These are phyloP conservation scores for Antennarius striatus DNA, from an alignment of 2,113 vertebrate genomes.

Conservation along the genomic window DNA sequence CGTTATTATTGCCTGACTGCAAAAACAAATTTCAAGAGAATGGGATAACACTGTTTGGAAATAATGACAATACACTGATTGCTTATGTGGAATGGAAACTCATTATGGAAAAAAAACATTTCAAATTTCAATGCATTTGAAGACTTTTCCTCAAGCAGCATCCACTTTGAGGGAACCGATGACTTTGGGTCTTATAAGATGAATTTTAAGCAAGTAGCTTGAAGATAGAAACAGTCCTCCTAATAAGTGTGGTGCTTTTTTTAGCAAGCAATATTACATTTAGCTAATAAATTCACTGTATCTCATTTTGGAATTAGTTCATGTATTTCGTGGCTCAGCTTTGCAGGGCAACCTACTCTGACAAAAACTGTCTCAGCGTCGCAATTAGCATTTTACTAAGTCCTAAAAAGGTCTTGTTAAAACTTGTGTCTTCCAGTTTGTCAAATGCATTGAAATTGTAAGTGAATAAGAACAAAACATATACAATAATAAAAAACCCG, in stretches of 20 bases:
- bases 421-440: neutral
- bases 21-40: neutral
- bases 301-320: slow-evolving; percentile 1
- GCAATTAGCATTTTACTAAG: slow-evolving; percentile 4
- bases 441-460: neutral
- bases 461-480: neutral
- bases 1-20: slow-evolving; percentile 21
- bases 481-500: neutral
- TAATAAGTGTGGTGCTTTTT: too few species aligned
- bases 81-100: slow-evolving; percentile 4
- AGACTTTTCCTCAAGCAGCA: neutral
- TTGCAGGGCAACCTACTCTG: neutral
- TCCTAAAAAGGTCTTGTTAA: neutral
- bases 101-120: slow-evolving; percentile 15
- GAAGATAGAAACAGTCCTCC: too few species aligned
- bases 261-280: neutral
- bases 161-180: too few species aligned
- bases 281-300: slow-evolving; percentile 4
- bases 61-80: neutral
- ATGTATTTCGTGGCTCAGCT: neutral
- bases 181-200: neutral
- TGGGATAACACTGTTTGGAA: neutral
- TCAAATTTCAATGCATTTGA: slow-evolving; percentile 4
- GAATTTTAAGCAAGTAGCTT: neutral
- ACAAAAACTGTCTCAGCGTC: neutral